A percentile compares a stretch with the other conserved stretches of the same genome.
Conservation (phyloP, 2,113 vertebrate genomes). For the Polypterus senegalus region DNA sequence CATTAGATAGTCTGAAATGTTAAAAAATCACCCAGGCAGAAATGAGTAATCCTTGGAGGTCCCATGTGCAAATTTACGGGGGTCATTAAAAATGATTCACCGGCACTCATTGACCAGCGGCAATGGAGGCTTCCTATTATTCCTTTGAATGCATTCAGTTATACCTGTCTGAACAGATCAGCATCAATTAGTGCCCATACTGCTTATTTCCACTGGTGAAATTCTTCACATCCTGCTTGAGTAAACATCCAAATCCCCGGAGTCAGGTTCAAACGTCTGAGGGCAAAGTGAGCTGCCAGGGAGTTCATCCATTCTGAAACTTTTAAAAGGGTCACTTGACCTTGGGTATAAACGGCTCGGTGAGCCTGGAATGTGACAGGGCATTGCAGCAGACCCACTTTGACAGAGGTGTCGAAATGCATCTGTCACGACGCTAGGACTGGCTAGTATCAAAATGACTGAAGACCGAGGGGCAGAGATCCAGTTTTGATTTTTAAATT, state of each 20-base stretch:
- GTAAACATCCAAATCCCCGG: background rate
- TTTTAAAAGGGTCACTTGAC: too few relatives aligned
- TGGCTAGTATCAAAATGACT: too few relatives aligned
- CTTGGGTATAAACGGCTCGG: too few relatives aligned
- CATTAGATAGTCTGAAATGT: too few relatives aligned
- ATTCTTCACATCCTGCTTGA: background rate
- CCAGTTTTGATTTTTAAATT: too few relatives aligned
- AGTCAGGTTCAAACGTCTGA: background rate
- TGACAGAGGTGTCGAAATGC: too few relatives aligned
- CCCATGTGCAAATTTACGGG: background rate
- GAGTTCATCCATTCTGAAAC: too few relatives aligned
- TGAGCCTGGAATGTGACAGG: too few relatives aligned
- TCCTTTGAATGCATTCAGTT: background rate
- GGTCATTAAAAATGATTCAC: background rate
- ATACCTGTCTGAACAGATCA: constrained; percentile 3
- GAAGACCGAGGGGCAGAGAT: too few relatives aligned
- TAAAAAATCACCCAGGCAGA: too few relatives aligned
- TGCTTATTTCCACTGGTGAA: background rate
- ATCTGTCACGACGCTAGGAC: too few relatives aligned
- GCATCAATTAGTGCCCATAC: background rate
- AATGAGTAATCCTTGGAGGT: background rate
- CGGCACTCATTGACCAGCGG: background rate
- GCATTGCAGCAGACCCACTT: too few relatives aligned
- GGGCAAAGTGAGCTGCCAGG: background rate
- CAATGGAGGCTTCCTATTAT: background rate